Conservation (phyloP, 2,113 vertebrate species). For the Zosterops pallidus region DNA sequence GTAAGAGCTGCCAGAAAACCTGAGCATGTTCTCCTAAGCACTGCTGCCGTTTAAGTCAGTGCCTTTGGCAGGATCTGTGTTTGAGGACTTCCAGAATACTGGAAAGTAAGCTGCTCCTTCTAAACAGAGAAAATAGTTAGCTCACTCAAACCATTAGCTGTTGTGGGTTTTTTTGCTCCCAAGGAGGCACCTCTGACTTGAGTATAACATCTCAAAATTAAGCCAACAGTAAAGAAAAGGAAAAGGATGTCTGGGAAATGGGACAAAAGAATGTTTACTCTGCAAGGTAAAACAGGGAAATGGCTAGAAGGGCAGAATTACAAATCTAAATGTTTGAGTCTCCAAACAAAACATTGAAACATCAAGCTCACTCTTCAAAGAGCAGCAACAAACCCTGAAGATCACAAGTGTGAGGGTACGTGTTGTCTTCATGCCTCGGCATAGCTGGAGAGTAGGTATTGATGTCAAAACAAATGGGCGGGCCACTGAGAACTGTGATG, state of each 20-base stretch:
- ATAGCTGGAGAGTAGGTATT: neutral
- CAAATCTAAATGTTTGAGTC: neutral
- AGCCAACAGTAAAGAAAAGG: neutral
- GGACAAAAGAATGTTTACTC: neutral
- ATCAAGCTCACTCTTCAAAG: neutral
- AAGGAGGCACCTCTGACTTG: neutral
- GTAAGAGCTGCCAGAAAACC: slow-evolving; percentile 12
- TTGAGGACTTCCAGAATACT: neutral
- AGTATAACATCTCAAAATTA: slow-evolving; percentile 1
- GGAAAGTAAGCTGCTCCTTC: neutral
- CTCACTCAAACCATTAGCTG: neutral
- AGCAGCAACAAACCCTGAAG: neutral
- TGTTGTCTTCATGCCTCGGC: neutral
- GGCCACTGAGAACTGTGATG: neutral
- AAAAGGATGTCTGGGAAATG: neutral
- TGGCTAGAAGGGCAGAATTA: neutral
- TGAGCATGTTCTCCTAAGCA: neutral
- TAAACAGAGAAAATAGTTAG: slow-evolving; percentile 4
- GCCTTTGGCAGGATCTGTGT: neutral
- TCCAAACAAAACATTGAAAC: slow-evolving; percentile 19
- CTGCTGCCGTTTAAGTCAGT: neutral
- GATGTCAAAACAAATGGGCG: neutral
- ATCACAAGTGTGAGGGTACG: neutral
- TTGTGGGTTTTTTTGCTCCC: neutral
- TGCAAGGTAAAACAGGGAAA: neutral